Evolutionary conservation across 2,797 vertebrate species (phyloP).

Genomic region (Pseudomugil gertrudae): DNA sequence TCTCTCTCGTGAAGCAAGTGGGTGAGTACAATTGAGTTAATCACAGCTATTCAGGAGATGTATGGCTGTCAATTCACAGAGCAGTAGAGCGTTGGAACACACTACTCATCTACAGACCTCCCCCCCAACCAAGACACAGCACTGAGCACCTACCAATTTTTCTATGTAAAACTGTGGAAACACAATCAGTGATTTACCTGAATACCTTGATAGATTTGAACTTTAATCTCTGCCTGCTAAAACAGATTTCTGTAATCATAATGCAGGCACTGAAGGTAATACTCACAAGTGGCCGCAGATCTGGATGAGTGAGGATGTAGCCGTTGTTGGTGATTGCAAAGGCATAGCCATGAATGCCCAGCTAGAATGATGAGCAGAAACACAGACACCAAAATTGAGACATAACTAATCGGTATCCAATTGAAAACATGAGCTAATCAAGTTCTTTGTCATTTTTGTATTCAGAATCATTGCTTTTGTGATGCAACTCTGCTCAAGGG

Average conservation of each 20-base stretch:
- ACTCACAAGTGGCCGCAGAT: conserved; percentile 95
- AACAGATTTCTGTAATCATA: conserved; percentile 28
- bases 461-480: conserved; percentile 46
- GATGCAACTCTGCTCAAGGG: conserved; percentile 27
- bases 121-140: conserved; percentile 43
- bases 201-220: conserved; percentile 45
- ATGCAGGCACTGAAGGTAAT: conserved; percentile 26
- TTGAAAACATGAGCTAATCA: conserved; percentile 57
- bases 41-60: conserved; percentile 87
- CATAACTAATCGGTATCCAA: conserved; percentile 39
- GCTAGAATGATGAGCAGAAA: conserved; percentile 73
- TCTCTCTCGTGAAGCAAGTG: conserved; percentile 58
- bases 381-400: conserved; percentile 27
- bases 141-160: conserved; percentile 29
- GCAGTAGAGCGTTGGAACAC: conserved; percentile 66
- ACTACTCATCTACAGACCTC: conserved; percentile 74
- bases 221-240: conserved; percentile 20
- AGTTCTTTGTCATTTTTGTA: conserved; percentile 62
- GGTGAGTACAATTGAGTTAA: conserved; percentile 86
- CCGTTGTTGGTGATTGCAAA: conserved; percentile 99
- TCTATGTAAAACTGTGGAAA: conserved; percentile 29
- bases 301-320: conserved; percentile 97
- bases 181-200: conserved; percentile 53
- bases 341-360: conserved; percentile 98
- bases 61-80: conserved; percentile 81